phyloP scores from a whole-genome alignment of 2,797 vertebrate genomes.

The Falco peregrinus region DNA sequence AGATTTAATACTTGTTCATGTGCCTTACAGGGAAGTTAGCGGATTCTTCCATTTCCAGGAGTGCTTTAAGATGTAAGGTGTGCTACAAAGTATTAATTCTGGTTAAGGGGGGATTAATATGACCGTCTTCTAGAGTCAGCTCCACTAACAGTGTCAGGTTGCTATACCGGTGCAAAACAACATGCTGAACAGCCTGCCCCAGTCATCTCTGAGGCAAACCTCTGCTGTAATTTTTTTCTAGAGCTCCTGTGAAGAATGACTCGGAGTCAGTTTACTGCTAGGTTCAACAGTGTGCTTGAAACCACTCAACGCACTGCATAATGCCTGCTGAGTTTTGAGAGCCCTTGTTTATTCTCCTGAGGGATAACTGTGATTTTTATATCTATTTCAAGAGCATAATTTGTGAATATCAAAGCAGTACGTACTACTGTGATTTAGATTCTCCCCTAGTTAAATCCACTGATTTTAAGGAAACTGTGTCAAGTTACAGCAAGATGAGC shows the following conservation, averaged over 20 bases:
- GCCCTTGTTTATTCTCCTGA: neutral
- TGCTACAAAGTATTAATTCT: neutral
- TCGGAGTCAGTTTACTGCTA: neutral
- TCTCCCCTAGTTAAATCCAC: neutral
- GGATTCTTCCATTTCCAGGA: neutral
- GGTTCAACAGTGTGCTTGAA: neutral
- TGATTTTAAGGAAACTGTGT: neutral
- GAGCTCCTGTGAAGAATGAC: neutral
- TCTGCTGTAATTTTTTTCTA: neutral
- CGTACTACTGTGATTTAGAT: neutral
- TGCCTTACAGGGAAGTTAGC: neutral
- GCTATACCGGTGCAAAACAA: neutral
- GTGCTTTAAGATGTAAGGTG: neutral
- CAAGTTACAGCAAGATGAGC: neutral
- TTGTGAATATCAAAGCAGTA: slow-evolving; percentile 14
- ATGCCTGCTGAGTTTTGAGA: slow-evolving; percentile 3
- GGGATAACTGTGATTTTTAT: neutral
- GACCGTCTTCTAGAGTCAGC: neutral
- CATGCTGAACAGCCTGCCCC: neutral
- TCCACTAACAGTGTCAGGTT: neutral
- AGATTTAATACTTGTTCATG: neutral
- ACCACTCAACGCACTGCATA: neutral
- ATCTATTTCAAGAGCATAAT: neutral
- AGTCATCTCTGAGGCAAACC: neutral
- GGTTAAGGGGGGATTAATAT: neutral